Evolutionary conservation across 2,797 vertebrate genomes (phyloP).

Genomic region (Danio choprae): DNA sequence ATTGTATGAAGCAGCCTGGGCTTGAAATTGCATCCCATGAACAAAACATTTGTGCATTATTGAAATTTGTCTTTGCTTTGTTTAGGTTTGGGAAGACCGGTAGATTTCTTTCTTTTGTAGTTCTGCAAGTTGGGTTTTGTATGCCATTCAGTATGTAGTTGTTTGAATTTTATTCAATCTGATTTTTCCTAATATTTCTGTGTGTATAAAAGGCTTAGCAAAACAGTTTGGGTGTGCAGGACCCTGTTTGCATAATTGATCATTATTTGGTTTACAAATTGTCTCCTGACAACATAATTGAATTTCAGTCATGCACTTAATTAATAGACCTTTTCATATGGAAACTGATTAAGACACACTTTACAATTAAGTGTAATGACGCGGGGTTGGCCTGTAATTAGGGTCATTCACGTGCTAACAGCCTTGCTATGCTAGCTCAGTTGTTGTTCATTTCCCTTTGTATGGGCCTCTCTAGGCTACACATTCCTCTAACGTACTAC

Average conservation of each 20-base stretch:
- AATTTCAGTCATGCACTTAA: slow-evolving; percentile 89
- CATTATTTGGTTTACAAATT: slow-evolving; percentile 84
- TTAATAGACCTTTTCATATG: slow-evolving; percentile 96
- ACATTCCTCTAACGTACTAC: slow-evolving; percentile 80
- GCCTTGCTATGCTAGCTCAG: slow-evolving; percentile 86
- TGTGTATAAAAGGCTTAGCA: slow-evolving; percentile 16
- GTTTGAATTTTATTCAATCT: background rate
- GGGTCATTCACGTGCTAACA: slow-evolving; percentile 94
- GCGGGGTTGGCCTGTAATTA: slow-evolving; percentile 86
- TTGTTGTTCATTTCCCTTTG: slow-evolving; percentile 91
- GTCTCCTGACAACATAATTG: slow-evolving; percentile 86
- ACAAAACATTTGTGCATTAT: background rate
- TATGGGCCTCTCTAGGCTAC: slow-evolving; percentile 88
- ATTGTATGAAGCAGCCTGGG: background rate
- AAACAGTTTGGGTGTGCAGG: slow-evolving; percentile 58
- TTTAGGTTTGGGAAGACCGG: background rate
- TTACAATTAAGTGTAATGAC: slow-evolving; percentile 90
- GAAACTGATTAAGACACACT: slow-evolving; percentile 91
- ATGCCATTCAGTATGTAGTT: background rate
- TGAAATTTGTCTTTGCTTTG: background rate
- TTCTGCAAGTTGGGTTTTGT: background rate
- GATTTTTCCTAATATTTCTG: slow-evolving; percentile 18
- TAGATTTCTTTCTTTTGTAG: background rate
- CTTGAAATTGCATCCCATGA: slow-evolving; percentile 2
- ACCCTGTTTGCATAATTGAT: slow-evolving; percentile 79